Conservation (phyloP, 2,797 vertebrate species). For the Lacerta bilineata region DNA sequence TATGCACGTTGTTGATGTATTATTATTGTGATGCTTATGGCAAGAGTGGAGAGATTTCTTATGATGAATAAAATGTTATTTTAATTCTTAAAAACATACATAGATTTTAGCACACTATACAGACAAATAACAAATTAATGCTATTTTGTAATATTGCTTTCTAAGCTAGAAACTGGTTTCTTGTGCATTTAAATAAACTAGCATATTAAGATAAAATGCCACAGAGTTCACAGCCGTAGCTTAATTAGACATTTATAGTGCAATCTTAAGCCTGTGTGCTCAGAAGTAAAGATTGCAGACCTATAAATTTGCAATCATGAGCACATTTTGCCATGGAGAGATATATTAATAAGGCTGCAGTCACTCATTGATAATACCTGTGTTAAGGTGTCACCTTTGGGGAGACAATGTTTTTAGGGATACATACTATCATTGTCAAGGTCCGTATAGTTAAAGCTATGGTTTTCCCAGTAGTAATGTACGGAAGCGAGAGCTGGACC, state of each 20-base stretch:
- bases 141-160: conserved; percentile 25
- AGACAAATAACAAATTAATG: not conserved
- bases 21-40: not conserved
- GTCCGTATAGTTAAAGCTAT: too few species aligned
- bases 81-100: not conserved
- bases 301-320: conserved; percentile 13
- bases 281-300: not conserved
- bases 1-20: not conserved
- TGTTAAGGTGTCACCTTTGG: not conserved
- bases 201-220: conserved; percentile 26
- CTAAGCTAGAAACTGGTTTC: conserved; percentile 43
- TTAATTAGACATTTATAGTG: conserved; percentile 47
- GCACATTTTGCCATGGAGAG: conserved; percentile 28
- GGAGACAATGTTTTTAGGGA: too few species aligned
- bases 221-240: conserved; percentile 25
- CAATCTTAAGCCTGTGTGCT: not conserved
- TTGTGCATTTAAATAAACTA: conserved; percentile 15
- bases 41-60: not conserved
- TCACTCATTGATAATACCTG: conserved; percentile 21
- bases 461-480: too few species aligned
- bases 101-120: conserved; percentile 11
- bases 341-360: conserved; percentile 34
- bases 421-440: too few species aligned
- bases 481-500: too few species aligned
- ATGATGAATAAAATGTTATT: not conserved